Evolutionary conservation across 2,113 vertebrate species (phyloP).

Genomic region (Mesoclemmys tuberculata): DNA sequence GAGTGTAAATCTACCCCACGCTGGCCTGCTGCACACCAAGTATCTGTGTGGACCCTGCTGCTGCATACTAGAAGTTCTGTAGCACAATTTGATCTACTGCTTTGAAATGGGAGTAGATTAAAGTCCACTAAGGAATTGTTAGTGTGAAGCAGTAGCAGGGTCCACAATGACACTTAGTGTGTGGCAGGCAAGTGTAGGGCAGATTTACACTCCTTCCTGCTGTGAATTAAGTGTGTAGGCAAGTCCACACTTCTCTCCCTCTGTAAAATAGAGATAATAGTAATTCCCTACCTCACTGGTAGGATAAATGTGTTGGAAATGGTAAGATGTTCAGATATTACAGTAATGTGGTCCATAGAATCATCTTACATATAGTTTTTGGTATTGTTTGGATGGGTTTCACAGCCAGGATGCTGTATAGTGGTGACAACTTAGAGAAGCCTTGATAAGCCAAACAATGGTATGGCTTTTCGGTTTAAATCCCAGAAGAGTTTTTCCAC

Average conservation of each 20-base stretch:
- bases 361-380: background rate
- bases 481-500: conserved; percentile 33
- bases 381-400: conserved; percentile 12
- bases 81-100: background rate
- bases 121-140: background rate
- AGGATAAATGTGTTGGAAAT: background rate
- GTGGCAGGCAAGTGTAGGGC: background rate
- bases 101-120: background rate
- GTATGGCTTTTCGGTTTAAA: conserved; percentile 38
- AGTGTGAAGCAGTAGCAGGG: too few species aligned
- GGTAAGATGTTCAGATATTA: background rate
- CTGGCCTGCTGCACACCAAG: background rate
- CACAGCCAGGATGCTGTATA: background rate
- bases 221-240: background rate
- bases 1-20: too few species aligned
- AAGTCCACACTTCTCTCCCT: background rate
- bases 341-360: background rate
- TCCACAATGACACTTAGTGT: too few species aligned
- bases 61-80: background rate
- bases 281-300: rapidly evolving
- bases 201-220: background rate
- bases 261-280: background rate
- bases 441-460: conserved; percentile 22
- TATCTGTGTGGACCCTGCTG: background rate
- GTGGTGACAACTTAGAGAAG: background rate